These are phyloP conservation scores for Aleiodes alternator DNA, from an alignment of 2,888 invertebrate species.

Conservation along the genomic window DNA sequence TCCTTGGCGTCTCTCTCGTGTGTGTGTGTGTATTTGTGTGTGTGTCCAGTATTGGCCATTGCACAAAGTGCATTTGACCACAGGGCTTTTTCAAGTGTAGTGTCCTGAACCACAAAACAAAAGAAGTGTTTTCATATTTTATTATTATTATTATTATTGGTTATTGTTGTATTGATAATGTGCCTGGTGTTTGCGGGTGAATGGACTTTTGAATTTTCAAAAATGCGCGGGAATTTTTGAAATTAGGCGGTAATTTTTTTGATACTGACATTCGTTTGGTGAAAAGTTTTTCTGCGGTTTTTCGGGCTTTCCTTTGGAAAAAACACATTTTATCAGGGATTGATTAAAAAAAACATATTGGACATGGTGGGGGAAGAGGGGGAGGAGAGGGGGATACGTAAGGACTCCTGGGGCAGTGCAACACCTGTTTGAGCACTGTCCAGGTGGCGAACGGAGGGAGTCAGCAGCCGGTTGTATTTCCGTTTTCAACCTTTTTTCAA, in stretches of 20 bases:
- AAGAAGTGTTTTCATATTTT: constrained; percentile 17
- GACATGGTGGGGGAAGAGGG: background rate
- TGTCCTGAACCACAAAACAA: constrained; percentile 6
- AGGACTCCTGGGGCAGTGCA: background rate
- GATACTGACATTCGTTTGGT: no score
- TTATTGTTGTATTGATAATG: background rate
- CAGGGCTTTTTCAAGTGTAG: constrained; percentile 1
- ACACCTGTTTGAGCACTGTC: constrained; percentile 52
- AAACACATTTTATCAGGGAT: background rate
- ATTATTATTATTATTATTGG: background rate
- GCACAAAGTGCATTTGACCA: constrained; percentile 10
- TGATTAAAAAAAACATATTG: background rate
- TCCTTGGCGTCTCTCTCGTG: constrained; percentile 20
- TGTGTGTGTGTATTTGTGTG: no score
- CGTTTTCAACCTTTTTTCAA: background rate
- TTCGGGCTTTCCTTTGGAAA: no score
- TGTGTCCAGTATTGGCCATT: constrained; percentile 10
- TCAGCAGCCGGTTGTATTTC: constrained; percentile 31
- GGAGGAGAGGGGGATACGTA: background rate
- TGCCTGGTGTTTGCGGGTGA: no score
- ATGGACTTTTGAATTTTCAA: no score
- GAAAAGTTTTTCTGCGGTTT: no score
- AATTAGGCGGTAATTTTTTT: no score
- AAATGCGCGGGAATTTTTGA: no score
- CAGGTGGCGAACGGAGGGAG: constrained; percentile 57